Percentiles rank a stretch among this genome's conserved stretches.
Evolutionary conservation across 2,797 vertebrate genomes (phyloP).

Genomic region (Melanotaenia boesemani): DNA sequence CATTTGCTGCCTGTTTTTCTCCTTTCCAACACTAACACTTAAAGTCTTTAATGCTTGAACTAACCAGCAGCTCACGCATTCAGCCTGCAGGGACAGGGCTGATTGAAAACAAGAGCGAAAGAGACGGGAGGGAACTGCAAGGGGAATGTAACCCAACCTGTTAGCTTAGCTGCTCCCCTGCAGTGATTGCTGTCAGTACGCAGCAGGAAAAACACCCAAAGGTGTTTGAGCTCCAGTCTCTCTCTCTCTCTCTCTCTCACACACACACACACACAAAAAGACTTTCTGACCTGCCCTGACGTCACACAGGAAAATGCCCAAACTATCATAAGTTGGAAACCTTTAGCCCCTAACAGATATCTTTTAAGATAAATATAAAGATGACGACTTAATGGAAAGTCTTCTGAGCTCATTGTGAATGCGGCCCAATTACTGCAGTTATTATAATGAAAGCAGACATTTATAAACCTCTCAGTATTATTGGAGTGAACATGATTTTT

Average conservation of each 20-base stretch:
- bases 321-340: background rate
- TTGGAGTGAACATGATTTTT: background rate
- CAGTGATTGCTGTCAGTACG: conserved; percentile 47
- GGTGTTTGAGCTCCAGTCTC: conserved; percentile 40
- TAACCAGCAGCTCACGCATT: conserved; percentile 53
- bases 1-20: conserved; percentile 36
- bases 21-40: conserved; percentile 36
- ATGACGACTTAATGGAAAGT: background rate
- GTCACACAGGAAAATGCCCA: conserved; percentile 11
- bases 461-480: background rate
- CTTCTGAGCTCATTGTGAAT: background rate
- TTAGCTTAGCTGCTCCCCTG: conserved; percentile 68
- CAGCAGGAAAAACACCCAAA: conserved; percentile 47
- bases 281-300: conserved; percentile 5
- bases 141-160: conserved; percentile 82
- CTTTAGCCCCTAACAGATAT: background rate
- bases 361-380: background rate
- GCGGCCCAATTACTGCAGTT: background rate
- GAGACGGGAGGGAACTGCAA: conserved; percentile 61
- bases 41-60: conserved; percentile 63
- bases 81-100: conserved; percentile 69
- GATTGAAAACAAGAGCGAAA: conserved; percentile 73
- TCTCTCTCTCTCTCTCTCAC: background rate
- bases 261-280: background rate
- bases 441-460: background rate